Evolutionary conservation across 2,113 vertebrate species (phyloP).

Genomic region (Nothoprocta perdicaria): DNA sequence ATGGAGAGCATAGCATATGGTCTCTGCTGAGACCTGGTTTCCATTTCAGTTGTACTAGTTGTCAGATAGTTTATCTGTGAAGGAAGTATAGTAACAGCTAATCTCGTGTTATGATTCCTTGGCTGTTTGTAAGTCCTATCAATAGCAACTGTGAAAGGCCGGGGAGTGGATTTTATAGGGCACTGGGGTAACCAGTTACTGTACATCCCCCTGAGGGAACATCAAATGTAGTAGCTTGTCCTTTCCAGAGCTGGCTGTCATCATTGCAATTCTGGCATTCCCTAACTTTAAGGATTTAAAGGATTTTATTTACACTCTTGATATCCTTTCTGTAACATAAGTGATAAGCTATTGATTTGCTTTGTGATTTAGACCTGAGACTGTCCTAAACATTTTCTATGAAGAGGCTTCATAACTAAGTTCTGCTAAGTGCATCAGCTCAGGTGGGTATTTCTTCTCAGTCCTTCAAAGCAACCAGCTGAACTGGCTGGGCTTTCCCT

Average conservation of each 20-base stretch:
- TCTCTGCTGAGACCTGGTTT: not conserved
- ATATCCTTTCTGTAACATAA: not conserved
- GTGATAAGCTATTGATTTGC: not conserved
- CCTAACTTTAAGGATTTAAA: not conserved
- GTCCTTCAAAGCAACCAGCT: not conserved
- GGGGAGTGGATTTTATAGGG: slow-evolving; percentile 39
- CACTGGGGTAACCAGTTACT: slow-evolving; percentile 62
- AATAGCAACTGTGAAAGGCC: slow-evolving; percentile 40
- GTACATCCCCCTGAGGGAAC: slow-evolving; percentile 33
- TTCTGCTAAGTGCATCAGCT: not conserved
- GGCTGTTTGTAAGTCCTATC: slow-evolving; percentile 55
- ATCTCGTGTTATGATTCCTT: not conserved
- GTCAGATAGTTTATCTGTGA: slow-evolving; percentile 57
- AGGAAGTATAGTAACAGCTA: slow-evolving; percentile 55
- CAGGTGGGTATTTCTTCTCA: not conserved
- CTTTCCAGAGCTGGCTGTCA: slow-evolving; percentile 32
- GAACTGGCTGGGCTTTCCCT: not conserved
- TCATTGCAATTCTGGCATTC: not conserved
- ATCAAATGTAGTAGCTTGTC: slow-evolving; percentile 27
- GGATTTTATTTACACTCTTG: not conserved
- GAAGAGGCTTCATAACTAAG: not conserved
- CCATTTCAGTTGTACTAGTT: slow-evolving; percentile 54
- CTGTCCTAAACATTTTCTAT: not conserved
- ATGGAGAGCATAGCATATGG: no score
- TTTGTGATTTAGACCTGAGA: not conserved